Conservation (phyloP, 2,888 invertebrate genomes). For the Subacronicta megacephala region DNA sequence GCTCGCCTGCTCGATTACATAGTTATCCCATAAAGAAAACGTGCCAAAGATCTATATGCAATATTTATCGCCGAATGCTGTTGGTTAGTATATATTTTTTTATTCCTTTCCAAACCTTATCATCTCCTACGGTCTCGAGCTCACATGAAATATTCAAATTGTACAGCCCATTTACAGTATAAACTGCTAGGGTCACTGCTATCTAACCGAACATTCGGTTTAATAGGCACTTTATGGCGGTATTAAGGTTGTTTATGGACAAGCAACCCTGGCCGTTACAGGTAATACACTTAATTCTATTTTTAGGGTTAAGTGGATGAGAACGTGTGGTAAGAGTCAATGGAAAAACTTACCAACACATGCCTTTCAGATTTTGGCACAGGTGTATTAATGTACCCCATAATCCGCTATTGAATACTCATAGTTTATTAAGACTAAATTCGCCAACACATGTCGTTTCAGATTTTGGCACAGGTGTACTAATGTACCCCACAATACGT, state of each 20-base stretch:
- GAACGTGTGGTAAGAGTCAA: not conserved
- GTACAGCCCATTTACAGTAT: slow-evolving; percentile 47
- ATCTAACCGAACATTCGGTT: slow-evolving; percentile 52
- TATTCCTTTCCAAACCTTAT: slow-evolving; percentile 1
- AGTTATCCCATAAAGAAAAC: too few species aligned
- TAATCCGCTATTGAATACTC: too few species aligned
- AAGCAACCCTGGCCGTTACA: slow-evolving; percentile 32
- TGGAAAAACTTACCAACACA: too few species aligned
- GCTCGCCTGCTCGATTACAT: too few species aligned
- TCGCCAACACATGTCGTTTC: too few species aligned
- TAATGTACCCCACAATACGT: not conserved
- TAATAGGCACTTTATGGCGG: slow-evolving; percentile 55
- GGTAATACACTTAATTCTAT: slow-evolving; percentile 36
- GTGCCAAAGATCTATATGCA: too few species aligned
- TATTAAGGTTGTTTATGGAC: slow-evolving; percentile 61
- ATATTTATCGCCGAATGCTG: too few species aligned
- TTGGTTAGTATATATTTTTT: not conserved
- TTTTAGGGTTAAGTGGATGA: slow-evolving; percentile 19
- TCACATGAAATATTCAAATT: slow-evolving; percentile 54
- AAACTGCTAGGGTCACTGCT: slow-evolving; percentile 53
- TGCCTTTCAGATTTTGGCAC: too few species aligned
- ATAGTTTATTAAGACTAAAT: too few species aligned
- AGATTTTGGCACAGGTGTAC: not conserved
- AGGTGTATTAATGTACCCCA: not conserved
- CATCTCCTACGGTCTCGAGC: slow-evolving; percentile 4